phyloP scores from a whole-genome alignment of 2,797 vertebrate species.

The Pelochelys cantorii region DNA sequence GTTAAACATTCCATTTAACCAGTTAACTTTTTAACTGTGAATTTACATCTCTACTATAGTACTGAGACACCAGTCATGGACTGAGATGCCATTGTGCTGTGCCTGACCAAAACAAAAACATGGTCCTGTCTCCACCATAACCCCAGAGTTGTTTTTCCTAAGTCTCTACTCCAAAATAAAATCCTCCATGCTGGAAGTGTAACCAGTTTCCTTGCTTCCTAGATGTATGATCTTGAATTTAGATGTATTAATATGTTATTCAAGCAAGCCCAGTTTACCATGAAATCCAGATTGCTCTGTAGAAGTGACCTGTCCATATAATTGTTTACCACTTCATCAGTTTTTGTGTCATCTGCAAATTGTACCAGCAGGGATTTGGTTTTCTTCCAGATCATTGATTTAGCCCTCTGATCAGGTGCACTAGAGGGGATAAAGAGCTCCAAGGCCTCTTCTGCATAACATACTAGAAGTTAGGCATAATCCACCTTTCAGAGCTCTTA shows the following conservation, averaged over 20 bases:
- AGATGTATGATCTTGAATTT: constrained; percentile 62
- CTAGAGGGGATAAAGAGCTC: constrained; percentile 50
- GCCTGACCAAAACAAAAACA: not conserved
- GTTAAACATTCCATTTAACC: too few relatives aligned
- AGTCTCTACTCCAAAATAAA: not conserved
- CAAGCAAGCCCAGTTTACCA: constrained; percentile 42
- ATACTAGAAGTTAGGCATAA: constrained; percentile 55
- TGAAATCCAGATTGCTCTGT: constrained; percentile 46
- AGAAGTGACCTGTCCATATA: constrained; percentile 41
- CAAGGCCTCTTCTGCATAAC: not conserved
- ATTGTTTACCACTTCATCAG: constrained; percentile 72
- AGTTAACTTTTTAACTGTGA: too few relatives aligned
- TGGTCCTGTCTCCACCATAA: constrained; percentile 10
- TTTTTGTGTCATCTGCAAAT: constrained; percentile 73
- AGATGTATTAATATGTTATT: constrained; percentile 67
- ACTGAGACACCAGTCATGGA: not conserved
- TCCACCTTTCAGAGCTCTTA: constrained; percentile 67
- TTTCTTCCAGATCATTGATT: constrained; percentile 69
- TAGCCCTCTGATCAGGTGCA: constrained; percentile 57
- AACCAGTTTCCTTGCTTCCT: constrained; percentile 43
- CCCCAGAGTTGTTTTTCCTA: constrained; percentile 17
- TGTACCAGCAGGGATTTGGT: constrained; percentile 68
- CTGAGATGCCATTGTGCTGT: not conserved
- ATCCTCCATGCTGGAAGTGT: constrained; percentile 44
- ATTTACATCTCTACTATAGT: not conserved